Evolutionary conservation across 2,888 invertebrate species (phyloP).

Genomic region (Lithodes maja): DNA sequence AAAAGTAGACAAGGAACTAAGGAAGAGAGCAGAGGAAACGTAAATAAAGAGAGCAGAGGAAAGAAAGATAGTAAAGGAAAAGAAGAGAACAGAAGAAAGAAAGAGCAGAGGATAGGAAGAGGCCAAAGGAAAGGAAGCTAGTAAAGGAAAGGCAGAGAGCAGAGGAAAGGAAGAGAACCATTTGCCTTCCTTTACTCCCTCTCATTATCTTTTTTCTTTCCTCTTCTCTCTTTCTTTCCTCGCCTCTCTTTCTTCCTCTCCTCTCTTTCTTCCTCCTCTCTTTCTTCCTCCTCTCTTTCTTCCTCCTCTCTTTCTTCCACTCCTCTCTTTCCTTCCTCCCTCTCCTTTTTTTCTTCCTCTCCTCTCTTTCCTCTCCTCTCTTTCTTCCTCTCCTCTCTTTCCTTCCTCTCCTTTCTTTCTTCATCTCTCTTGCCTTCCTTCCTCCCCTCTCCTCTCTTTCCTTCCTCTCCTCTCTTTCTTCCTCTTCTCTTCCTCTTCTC

Average conservation of each 20-base stretch:
- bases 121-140: too few relatives aligned
- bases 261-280: neutral
- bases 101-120: too few relatives aligned
- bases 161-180: neutral
- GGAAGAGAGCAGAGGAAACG: too few relatives aligned
- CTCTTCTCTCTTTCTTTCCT: constrained; percentile 7
- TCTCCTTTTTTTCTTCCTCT: neutral
- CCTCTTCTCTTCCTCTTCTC: neutral
- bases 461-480: neutral
- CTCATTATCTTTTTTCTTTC: constrained; percentile 22
- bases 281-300: neutral
- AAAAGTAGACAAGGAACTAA: too few relatives aligned
- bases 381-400: neutral
- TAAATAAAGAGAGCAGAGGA: too few relatives aligned
- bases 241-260: neutral
- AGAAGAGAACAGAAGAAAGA: too few relatives aligned
- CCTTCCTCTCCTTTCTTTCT: neutral
- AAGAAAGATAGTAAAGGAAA: too few relatives aligned
- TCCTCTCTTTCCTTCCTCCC: neutral
- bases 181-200: constrained; percentile 20
- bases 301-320: too few relatives aligned
- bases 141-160: too few relatives aligned
- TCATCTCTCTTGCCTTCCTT: neutral
- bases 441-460: neutral
- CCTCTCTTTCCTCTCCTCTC: constrained; percentile 7